These are phyloP conservation scores for Plagiodera versicolora DNA, from an alignment of 2,888 invertebrate genomes.

Conservation along the genomic window DNA sequence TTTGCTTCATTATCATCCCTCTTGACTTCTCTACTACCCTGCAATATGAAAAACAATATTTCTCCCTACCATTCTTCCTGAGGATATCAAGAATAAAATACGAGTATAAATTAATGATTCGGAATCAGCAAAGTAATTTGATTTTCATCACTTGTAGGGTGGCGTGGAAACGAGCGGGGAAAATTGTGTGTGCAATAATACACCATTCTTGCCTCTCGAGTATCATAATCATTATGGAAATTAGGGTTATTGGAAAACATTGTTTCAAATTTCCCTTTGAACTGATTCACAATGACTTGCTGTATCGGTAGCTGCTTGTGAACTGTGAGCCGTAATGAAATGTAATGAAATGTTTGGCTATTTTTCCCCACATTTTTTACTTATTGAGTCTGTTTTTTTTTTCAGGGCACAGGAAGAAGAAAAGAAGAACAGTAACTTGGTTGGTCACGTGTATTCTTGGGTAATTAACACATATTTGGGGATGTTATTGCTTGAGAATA, in stretches of 20 bases:
- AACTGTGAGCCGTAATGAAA: background rate
- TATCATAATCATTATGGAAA: slow-evolving; percentile 12
- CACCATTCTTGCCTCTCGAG: background rate
- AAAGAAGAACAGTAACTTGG: slow-evolving; percentile 60
- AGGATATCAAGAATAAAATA: no score
- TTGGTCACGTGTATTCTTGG: slow-evolving; percentile 98
- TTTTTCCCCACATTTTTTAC: background rate
- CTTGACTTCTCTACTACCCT: no score
- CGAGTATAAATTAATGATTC: background rate
- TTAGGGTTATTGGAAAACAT: slow-evolving; percentile 4
- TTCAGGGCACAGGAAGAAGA: background rate
- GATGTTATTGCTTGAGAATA: slow-evolving; percentile 99
- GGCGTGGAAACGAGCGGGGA: background rate
- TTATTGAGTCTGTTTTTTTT: background rate
- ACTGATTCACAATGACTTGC: background rate
- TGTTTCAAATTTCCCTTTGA: background rate
- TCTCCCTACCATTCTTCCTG: no score
- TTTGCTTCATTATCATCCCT: no score
- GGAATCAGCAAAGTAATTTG: background rate
- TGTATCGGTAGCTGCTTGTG: background rate
- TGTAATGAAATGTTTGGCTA: no score
- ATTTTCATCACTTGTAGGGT: background rate
- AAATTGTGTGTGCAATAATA: background rate
- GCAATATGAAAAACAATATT: no score
- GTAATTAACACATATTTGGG: slow-evolving; percentile 93